phyloP scores from a whole-genome alignment of 2,113 vertebrate genomes.

The Scophthalmus maximus region DNA sequence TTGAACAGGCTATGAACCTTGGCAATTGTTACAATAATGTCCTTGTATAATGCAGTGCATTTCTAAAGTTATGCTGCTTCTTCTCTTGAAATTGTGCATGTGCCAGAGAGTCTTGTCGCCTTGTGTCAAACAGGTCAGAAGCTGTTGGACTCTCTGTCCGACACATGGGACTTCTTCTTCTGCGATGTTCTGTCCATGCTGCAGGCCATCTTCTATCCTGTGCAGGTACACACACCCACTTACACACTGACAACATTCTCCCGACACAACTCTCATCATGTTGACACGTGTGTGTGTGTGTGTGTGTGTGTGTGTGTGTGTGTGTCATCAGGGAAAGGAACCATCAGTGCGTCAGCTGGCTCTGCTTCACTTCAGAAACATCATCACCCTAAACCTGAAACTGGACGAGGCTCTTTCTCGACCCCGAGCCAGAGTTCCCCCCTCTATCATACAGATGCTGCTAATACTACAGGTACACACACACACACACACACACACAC shows the following conservation, averaged over 20 bases:
- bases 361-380: slow-evolving; percentile 93
- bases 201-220: slow-evolving; percentile 97
- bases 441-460: slow-evolving; percentile 94
- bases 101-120: not conserved
- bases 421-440: slow-evolving; percentile 89
- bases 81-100: not conserved
- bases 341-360: slow-evolving; percentile 90
- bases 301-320: not conserved
- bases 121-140: slow-evolving; percentile 89
- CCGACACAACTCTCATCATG: not conserved
- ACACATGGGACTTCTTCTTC: slow-evolving; percentile 99
- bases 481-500: slow-evolving; percentile 36
- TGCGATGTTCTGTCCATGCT: slow-evolving; percentile 95
- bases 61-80: not conserved
- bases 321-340: slow-evolving; percentile 73
- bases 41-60: not conserved
- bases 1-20: not conserved
- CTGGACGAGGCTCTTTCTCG: slow-evolving; percentile 91
- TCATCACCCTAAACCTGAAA: slow-evolving; percentile 93
- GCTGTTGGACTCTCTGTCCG: slow-evolving; percentile 94
- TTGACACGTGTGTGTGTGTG: not conserved
- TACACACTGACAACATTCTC: not conserved
- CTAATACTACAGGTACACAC: slow-evolving; percentile 89
- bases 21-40: not conserved
- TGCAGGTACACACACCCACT: slow-evolving; percentile 85